Base-by-base conservation (phyloP, 2,113 vertebrate genomes). In the Chloroceryle aenea region DNA sequence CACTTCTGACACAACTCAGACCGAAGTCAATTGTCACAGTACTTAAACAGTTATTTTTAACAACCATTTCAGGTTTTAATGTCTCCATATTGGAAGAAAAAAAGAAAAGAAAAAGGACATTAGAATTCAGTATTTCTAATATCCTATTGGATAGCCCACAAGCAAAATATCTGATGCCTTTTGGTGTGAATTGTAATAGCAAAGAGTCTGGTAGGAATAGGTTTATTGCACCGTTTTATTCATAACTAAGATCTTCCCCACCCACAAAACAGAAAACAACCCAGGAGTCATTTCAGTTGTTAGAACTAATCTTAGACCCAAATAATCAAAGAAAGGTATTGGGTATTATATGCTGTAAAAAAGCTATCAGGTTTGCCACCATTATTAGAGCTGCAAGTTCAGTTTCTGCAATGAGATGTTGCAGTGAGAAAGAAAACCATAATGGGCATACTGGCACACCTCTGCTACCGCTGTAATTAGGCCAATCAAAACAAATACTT, bases 401-500 rank as follows among this genome's bases (percentile, higher is more conserved):
- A 59, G 6, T 88, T 95, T 91, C 62, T 83, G 34, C 56, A 36
- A 4, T 42, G 42, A 89, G 42, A 61, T n/a, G 30, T 32, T 86
- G 12, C 59, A 56, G 27, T 72, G 42, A 61, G 13, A 43, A 68
- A 62, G 64, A 82, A 95, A 93, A 53, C 22, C 14, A 10, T 89
- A 92, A 93, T 63, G 63, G 89, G 45, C 62, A 84, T 55, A 68
- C n/a, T 94, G 89, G 73, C 47, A 86, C 4, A 2, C 79, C 68
- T 90, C 71, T 89, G 40, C 55, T 90, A 34, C 74, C 71, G 42
- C 67, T 73, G 75, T 89, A 93, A 69, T 75, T 91, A 82, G 22
- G 56, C 69, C 78, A 97, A 89, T 48, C 69, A 92, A 77, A 93
- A 90, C 79, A 97, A 95, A 96, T 85, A 81, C 64, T 93, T 83